A percentile compares a stretch with the other conserved stretches of the same genome.
Evolutionary conservation across 2,113 vertebrate species (phyloP).

Genomic region (Eurystomus gularis): DNA sequence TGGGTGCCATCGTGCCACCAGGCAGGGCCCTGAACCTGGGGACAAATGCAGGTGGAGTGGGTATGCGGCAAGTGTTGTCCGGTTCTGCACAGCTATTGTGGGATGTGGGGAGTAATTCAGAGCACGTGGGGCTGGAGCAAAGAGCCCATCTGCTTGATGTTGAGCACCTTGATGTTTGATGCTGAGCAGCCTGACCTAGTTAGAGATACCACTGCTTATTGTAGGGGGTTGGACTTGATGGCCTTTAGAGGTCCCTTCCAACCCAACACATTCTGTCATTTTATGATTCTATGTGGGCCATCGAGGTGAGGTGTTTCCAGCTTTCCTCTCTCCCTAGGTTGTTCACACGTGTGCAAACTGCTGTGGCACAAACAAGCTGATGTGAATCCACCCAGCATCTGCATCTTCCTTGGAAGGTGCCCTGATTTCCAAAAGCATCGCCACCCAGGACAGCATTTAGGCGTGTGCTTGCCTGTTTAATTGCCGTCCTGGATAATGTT

Average conservation of each 20-base stretch:
- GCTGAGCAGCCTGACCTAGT: too few relatives aligned
- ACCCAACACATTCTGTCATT: too few relatives aligned
- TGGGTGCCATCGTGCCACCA: not conserved
- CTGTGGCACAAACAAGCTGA: not conserved
- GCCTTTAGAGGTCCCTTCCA: too few relatives aligned
- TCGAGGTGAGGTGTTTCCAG: not conserved
- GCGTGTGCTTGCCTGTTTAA: not conserved
- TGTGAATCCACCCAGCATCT: not conserved
- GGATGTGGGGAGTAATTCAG: not conserved
- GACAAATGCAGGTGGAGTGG: too few relatives aligned
- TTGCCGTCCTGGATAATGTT: not conserved
- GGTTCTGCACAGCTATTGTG: accelerated
- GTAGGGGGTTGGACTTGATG: too few relatives aligned
- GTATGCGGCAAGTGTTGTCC: not conserved
- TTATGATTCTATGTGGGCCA: not conserved
- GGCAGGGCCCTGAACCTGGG: not conserved
- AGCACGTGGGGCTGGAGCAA: not conserved
- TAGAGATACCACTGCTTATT: too few relatives aligned
- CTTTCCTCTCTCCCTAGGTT: not conserved
- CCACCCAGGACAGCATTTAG: not conserved
- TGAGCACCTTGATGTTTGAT: too few relatives aligned
- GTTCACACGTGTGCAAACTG: not conserved
- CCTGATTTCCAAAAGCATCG: not conserved
- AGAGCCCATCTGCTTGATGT: too few relatives aligned
- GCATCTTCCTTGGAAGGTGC: not conserved